These are phyloP conservation scores for Rhabdornis inornatus DNA, from an alignment of 2,113 vertebrate genomes.

Conservation along the genomic window DNA sequence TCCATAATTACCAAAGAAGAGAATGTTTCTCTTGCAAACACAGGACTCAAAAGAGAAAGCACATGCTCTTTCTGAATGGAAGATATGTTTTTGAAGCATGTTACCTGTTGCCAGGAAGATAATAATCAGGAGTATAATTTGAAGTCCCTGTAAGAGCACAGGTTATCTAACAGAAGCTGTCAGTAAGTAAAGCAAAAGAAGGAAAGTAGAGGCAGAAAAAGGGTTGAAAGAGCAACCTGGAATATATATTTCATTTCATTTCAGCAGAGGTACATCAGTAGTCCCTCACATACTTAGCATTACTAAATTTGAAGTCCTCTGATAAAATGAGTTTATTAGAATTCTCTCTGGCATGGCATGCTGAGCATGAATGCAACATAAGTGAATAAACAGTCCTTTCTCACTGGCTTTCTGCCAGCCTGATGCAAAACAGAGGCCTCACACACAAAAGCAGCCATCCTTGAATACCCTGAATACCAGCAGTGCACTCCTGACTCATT, in stretches of 20 bases:
- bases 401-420: constrained; percentile 2
- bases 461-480: not conserved
- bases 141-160: not conserved
- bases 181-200: not conserved
- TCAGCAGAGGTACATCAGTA: constrained; percentile 18
- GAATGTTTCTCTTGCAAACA: not conserved
- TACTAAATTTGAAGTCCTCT: constrained; percentile 45
- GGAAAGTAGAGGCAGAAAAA: not conserved
- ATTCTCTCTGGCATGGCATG: constrained; percentile 42
- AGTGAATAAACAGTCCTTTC: constrained; percentile 22
- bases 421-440: not conserved
- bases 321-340: constrained; percentile 55
- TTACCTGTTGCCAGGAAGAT: not conserved
- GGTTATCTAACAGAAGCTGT: constrained; percentile 5
- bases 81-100: not conserved
- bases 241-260: not conserved
- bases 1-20: not conserved
- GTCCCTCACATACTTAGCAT: not conserved
- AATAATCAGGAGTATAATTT: not conserved
- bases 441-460: constrained; percentile 15
- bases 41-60: not conserved
- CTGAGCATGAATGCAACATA: constrained; percentile 22
- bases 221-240: not conserved
- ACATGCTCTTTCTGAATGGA: not conserved
- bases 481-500: not conserved